A percentile compares a stretch with the other conserved stretches of the same genome.
Conservation (phyloP, 2,888 invertebrate genomes). For the Coleophora flavipennella region DNA sequence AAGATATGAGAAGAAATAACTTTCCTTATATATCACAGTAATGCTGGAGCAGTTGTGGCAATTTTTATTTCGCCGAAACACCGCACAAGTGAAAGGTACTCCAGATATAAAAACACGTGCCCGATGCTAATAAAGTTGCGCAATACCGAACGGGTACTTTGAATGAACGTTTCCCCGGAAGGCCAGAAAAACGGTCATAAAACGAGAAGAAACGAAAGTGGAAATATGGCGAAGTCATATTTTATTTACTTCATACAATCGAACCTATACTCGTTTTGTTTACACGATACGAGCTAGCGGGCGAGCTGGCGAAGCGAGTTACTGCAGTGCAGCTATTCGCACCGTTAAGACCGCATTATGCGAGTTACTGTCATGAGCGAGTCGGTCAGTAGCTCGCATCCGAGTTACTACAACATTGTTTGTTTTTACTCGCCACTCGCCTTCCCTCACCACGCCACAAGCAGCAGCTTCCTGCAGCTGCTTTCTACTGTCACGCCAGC, state of each 20-base stretch:
- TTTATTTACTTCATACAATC: conserved; percentile 72
- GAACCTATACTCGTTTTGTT: conserved; percentile 68
- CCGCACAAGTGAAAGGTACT: conserved; percentile 59
- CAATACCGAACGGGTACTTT: conserved; percentile 69
- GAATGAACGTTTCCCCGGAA: conserved; percentile 63
- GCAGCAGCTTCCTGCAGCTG: no score
- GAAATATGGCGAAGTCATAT: conserved; percentile 70
- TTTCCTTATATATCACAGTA: conserved; percentile 46
- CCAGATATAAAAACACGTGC: conserved; percentile 65
- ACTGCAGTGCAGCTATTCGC: no score
- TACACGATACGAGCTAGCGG: no score
- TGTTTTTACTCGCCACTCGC: no score
- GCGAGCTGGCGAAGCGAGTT: no score
- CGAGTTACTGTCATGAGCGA: no score
- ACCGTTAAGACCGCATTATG: no score
- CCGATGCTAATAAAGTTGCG: conserved; percentile 67
- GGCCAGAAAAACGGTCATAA: conserved; percentile 64
- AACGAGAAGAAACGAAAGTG: conserved; percentile 64
- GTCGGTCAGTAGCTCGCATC: no score
- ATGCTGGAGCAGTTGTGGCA: conserved; percentile 47
- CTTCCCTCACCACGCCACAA: no score
- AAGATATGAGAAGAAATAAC: conserved; percentile 38
- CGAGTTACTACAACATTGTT: no score
- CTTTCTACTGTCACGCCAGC: no score
- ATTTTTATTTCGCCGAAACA: conserved; percentile 52